phyloP scores from a whole-genome alignment of 2,888 invertebrate genomes.

The Drosophila mayaguana region DNA sequence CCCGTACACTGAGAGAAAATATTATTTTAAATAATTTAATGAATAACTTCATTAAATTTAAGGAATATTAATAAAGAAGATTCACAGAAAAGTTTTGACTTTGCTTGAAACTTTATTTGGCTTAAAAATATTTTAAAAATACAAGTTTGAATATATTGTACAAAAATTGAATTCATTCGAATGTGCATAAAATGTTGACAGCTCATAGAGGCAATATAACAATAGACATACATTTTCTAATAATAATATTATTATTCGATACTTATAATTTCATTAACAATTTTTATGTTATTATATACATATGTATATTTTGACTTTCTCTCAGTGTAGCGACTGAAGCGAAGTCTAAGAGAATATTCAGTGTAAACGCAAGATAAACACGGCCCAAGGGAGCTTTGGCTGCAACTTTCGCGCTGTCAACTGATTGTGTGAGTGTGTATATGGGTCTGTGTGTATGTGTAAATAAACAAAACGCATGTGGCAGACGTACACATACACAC shows the following conservation, averaged over 20 bases:
- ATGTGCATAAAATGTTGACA: too few relatives aligned
- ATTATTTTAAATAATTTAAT: neutral
- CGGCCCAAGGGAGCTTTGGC: conserved; percentile 65
- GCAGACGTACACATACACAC: conserved; percentile 15
- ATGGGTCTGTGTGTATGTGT: conserved; percentile 25
- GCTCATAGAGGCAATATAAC: too few relatives aligned
- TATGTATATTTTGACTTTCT: neutral
- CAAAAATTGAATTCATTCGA: too few relatives aligned
- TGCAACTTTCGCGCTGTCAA: conserved; percentile 61
- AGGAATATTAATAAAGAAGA: neutral
- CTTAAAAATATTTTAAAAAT: neutral
- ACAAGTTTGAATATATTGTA: too few relatives aligned
- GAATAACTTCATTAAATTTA: too few relatives aligned
- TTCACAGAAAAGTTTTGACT: neutral
- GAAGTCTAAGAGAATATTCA: conserved; percentile 68
- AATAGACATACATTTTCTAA: too few relatives aligned
- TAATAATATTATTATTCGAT: too few relatives aligned
- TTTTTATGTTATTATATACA: too few relatives aligned
- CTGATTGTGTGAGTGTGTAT: conserved; percentile 17
- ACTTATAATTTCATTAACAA: too few relatives aligned
- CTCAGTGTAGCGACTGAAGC: conserved; percentile 10
- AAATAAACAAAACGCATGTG: conserved; percentile 57
- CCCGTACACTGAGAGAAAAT: conserved; percentile 8
- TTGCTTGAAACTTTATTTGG: neutral
- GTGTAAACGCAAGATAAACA: conserved; percentile 76